A percentile compares a stretch with the other conserved stretches of the same genome.
These are phyloP conservation scores for Aphaenogaster floridana DNA, from an alignment of 1,140 invertebrate species.

Conservation along the genomic window DNA sequence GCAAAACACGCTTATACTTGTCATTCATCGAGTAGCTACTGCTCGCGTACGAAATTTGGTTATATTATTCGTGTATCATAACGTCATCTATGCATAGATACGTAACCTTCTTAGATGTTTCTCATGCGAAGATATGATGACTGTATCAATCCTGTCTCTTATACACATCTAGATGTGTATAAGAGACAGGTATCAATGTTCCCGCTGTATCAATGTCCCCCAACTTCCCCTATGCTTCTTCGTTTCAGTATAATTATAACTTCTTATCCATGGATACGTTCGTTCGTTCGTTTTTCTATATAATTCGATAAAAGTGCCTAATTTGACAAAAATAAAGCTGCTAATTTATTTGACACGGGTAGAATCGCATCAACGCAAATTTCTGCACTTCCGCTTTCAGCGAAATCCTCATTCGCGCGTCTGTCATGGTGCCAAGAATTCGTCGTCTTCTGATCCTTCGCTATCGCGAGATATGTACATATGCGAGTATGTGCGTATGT, in stretches of 20 bases:
- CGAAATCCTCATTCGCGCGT: conserved; percentile 16
- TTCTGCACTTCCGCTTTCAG: conserved; percentile 9
- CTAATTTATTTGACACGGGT: conserved; percentile 1
- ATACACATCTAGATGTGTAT: too few species aligned
- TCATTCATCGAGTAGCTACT: too few species aligned
- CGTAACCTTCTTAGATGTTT: too few species aligned
- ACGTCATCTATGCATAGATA: too few species aligned
- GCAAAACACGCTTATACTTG: too few species aligned
- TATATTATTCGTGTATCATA: too few species aligned
- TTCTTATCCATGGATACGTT: background rate
- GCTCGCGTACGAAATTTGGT: too few species aligned
- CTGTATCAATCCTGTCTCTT: too few species aligned
- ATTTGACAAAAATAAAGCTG: conserved; percentile 8
- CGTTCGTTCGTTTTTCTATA: background rate
- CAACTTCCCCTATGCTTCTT: background rate
- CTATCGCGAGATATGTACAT: background rate
- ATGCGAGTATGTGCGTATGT: background rate
- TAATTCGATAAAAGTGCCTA: background rate
- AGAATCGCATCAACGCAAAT: conserved; percentile 5
- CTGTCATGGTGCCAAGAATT: conserved; percentile 70
- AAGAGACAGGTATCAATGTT: too few species aligned
- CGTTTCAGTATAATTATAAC: background rate
- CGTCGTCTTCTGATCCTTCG: conserved; percentile 48
- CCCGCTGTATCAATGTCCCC: too few species aligned
- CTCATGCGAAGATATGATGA: too few species aligned